Base-by-base conservation (phyloP, 2,797 vertebrate genomes). In the Acanthurus tractus region DNA sequence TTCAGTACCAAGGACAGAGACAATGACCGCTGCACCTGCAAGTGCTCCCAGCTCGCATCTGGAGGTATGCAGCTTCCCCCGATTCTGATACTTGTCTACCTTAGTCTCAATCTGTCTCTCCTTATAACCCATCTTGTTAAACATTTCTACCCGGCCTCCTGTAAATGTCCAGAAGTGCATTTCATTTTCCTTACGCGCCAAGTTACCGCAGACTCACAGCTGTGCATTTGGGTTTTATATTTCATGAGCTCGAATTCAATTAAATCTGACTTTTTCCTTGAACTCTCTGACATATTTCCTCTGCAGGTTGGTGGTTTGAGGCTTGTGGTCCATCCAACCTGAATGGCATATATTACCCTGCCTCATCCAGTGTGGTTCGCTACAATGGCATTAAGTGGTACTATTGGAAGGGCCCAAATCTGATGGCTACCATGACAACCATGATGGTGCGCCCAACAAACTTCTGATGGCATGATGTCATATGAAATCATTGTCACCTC, bases 361-460 rank as follows among this genome's bases (percentile, higher is more conserved):
- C 92, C 75, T 90, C 91, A 9, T 93, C 94, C 71, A 94, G 76
- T 1, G 91, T 91, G 29, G 85, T 95, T 48, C 95, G 93, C 72
- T 96, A 95, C 92, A 97, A 96, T 10, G 94, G 95, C 40, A 96
- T 97, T 29, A 96, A 97, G 86, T 97, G 96, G 96, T 96, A 96
- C 85, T 96, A 96, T 40, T 97, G 96, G 96, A 97, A 96, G 75
- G 96, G 96, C 8, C 95, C 96, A 0, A 95, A 93, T 81, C 86
- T 96, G 71, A 94, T 93, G 71, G 89, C 94, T 29, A 94, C 92
- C 50, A 86, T 79, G 90, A 94, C 95, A 1, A 93, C 93, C 48
- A 96, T 96, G 96, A 96, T 96, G 96, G 93, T 97, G 72, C 94
- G 96, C 3, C 95, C 96, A 0, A 77, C 88, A 36, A 94, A 94